Evolutionary conservation across 2,113 vertebrate genomes (phyloP), one percentile per base, ranked within the genome.

Genomic region (Oreochromis spilurus): DNA sequence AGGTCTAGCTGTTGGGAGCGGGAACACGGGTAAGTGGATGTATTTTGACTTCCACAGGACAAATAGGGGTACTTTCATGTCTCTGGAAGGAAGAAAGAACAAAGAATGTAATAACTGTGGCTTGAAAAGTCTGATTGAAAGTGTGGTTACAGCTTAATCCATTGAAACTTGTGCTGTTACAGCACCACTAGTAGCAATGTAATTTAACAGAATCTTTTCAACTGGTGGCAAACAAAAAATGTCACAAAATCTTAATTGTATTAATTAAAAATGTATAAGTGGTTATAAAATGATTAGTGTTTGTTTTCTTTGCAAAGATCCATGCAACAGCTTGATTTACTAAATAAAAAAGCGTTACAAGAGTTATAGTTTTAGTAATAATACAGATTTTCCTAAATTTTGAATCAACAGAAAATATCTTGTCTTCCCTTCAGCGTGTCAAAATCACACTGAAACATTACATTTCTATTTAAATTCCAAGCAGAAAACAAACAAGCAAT

Each of bases 21-120:
- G 95, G 96, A 75, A 92, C 96, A 98, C 98, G 97, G 10, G 92
- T 97, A 80, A 99, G 96, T 5, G 87, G 85, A 0, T 97, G 96
- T 97, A 98, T 97, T 90, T 97, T 95, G 0, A 92, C 96, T 8
- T 93, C 94, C 53, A 96, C 91, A 0, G 98, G 98, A 0, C 97
- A 95, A 1, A 97, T 96, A 98, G 1, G 97, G 97, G 12, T 91
- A 94, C 17, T 96, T 97, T 91, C 96, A 97, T 78, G 97, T 90
- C 85, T 97, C 97, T 98, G 36, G 80, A 82, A 21, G 26, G 17
- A 53, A 4, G 50, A 48, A 43, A 26, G 36, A 40, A 67, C 34
- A 14, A 21, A 67, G 34, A 21, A 21, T 14, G 34, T 40, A 40
- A 40, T 21, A 17, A 19, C 24, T 31, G 70, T 9, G 40, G 43